Base-by-base conservation (phyloP, 2,888 invertebrate species). In the Nematopogon swammerdamellus region DNA sequence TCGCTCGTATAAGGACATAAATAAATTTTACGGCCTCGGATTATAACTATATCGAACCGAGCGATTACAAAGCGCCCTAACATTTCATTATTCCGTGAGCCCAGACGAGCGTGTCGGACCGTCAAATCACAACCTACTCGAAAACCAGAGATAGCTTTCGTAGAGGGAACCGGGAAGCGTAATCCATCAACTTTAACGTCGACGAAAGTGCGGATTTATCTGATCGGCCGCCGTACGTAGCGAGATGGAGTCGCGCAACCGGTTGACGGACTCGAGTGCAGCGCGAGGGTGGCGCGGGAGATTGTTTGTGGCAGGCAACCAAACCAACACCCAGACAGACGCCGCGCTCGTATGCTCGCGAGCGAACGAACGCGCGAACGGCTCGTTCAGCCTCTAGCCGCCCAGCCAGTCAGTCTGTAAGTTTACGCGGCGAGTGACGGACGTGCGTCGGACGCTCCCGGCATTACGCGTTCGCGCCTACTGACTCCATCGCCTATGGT, bases 1-100 rank as follows among this genome's bases (percentile, higher is more conserved):
- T n/a, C n/a, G 25, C 8, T 60, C 55, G 58, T 58, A 61, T 61
- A 61, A 57, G 58, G 62, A 59, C 63, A 59, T 68, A 65, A 66
- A 68, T 67, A 68, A 61, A 65, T 65, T 64, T 59, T 63, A 64
- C 62, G 67, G 66, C 65, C 59, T 62, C 59, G 54, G 56, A 65
- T 65, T 69, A 68, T 67, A 64, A 63, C 61, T 63, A 61, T 68
- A 68, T 65, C 62, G 60, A 62, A 56, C 57, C 57, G 57, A 52
- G 54, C 59, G 55, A 64, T 65, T 58, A 59, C 55, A 57, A 59
- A 60, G 57, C n/a, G 57, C 59, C 57, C 51, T 49, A 16, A 17
- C 11, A 18, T 18, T 45, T 17, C 45, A 45, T 45, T 36, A 36
- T 36, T 14, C 36, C 36, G n/a, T 36, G 59, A 64, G 62, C 66